A percentile compares a stretch with the other conserved stretches of the same genome.
phyloP scores from a whole-genome alignment of 2,797 vertebrate genomes.

The Eremophila alpestris region DNA sequence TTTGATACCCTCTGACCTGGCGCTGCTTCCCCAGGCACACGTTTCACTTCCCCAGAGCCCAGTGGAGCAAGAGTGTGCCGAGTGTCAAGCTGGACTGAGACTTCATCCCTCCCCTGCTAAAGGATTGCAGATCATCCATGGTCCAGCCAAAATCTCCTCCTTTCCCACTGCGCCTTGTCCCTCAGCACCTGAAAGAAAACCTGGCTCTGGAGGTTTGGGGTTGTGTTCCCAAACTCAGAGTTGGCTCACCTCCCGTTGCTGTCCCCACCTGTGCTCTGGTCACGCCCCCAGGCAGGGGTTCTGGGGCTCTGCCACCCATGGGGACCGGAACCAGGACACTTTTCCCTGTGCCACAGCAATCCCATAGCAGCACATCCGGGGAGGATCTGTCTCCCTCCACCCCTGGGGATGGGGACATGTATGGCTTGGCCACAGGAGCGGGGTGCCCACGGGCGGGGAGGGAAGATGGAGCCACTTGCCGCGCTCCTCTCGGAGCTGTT shows the following conservation, averaged over 20 bases:
- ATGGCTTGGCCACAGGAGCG: accelerated
- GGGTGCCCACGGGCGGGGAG: background rate
- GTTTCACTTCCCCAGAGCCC: background rate
- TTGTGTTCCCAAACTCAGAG: background rate
- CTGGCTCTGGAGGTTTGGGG: accelerated
- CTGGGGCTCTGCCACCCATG: background rate
- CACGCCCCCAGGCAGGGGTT: background rate
- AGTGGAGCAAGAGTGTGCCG: accelerated
- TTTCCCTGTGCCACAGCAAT: accelerated
- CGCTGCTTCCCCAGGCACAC: background rate
- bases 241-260: accelerated
- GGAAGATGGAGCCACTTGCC: background rate
- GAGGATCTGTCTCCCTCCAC: accelerated
- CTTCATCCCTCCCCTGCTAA: background rate
- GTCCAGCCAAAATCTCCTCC: background rate
- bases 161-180: accelerated
- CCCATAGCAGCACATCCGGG: accelerated
- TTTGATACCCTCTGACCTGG: accelerated
- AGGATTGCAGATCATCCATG: accelerated
- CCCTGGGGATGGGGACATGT: accelerated
- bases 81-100: accelerated
- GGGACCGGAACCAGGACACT: accelerated
- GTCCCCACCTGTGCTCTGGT: background rate
- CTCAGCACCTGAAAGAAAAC: accelerated
- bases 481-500: background rate